Evolutionary conservation across 2,113 vertebrate genomes (phyloP).

Genomic region (Halcyon senegalensis): DNA sequence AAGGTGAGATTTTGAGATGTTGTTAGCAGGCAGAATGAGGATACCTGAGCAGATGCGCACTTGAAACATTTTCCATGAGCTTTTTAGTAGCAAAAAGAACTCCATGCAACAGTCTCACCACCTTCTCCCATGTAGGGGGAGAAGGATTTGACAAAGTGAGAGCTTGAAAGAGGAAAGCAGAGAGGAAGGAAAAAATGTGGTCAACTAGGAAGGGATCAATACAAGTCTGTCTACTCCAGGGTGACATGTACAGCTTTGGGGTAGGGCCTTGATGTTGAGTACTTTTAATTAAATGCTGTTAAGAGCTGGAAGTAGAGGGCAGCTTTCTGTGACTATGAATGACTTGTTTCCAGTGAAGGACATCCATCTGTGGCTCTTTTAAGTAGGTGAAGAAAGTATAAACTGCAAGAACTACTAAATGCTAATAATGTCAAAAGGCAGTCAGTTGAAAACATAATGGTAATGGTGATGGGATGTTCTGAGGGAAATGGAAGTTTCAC

Average conservation of each 20-base stretch:
- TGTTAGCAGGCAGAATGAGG: background rate
- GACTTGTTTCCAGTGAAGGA: background rate
- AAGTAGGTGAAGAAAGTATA: background rate
- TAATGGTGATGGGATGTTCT: background rate
- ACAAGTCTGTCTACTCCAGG: background rate
- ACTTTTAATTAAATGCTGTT: background rate
- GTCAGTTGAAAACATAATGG: background rate
- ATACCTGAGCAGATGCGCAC: background rate
- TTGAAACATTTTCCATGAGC: background rate
- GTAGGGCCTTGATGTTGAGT: background rate
- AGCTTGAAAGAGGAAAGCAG: background rate
- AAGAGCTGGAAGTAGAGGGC: background rate
- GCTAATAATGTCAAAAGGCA: background rate
- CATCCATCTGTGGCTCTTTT: background rate
- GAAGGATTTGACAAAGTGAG: background rate
- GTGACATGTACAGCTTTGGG: background rate
- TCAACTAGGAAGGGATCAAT: background rate
- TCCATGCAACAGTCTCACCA: background rate
- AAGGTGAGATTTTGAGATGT: background rate
- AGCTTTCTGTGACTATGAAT: background rate
- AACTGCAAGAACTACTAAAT: background rate
- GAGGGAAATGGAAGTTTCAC: background rate
- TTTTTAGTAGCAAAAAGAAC: background rate
- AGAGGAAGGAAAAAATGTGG: background rate
- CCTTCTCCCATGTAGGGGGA: fast-evolving